These are phyloP conservation scores for Altica lythri DNA, from an alignment of 2,888 invertebrate genomes.

Conservation along the genomic window DNA sequence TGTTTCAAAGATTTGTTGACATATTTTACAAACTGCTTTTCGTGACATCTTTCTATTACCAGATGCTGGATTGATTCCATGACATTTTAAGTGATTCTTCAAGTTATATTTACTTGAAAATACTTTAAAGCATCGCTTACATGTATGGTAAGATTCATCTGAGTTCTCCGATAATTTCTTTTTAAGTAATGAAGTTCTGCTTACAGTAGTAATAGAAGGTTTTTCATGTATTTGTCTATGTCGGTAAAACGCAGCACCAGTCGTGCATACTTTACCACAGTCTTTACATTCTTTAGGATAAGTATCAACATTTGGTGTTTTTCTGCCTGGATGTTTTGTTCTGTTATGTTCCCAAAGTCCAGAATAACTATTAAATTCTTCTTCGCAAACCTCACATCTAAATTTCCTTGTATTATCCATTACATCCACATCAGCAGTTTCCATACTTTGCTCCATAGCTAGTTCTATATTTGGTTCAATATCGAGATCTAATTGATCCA, in stretches of 20 bases:
- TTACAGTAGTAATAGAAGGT: slow-evolving; percentile 23
- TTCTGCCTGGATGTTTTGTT: slow-evolving; percentile 47
- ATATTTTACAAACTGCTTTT: slow-evolving; percentile 65
- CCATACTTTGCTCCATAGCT: no score
- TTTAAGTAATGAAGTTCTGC: slow-evolving; percentile 22
- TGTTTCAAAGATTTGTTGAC: slow-evolving; percentile 66
- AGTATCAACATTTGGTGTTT: slow-evolving; percentile 33
- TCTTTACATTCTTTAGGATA: slow-evolving; percentile 50
- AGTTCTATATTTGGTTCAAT: no score
- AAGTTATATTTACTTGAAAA: slow-evolving; percentile 57
- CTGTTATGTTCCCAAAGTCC: slow-evolving; percentile 52
- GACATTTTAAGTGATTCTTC: slow-evolving; percentile 59
- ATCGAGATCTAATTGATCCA: no score
- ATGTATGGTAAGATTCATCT: slow-evolving; percentile 54
- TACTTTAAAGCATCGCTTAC: slow-evolving; percentile 60
- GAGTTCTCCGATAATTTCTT: slow-evolving; percentile 27
- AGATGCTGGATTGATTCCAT: slow-evolving; percentile 53
- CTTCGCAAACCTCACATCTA: no score
- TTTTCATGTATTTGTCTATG: slow-evolving; percentile 52
- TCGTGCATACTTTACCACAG: slow-evolving; percentile 49
- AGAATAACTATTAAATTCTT: slow-evolving; percentile 51
- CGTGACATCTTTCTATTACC: no score
- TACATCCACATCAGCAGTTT: no score
- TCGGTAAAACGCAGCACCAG: slow-evolving; percentile 47
- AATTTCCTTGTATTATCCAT: no score